Base-by-base conservation (phyloP, 2,797 vertebrate genomes). In the Microctenopoma lineatum region DNA sequence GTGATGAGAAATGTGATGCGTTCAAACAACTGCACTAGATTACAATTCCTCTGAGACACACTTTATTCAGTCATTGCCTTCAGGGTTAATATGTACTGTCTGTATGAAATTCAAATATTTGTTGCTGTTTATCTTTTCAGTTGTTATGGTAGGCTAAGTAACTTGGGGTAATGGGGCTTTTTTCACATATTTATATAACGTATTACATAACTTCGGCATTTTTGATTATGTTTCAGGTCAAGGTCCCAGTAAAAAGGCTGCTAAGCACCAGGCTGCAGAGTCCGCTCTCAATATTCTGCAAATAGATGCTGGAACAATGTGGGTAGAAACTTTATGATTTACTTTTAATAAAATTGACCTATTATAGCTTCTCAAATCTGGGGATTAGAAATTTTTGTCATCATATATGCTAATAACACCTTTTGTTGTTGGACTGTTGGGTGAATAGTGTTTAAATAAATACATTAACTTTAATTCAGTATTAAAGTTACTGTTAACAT, bases 211-310 rank as follows among this genome's bases (percentile, higher is more conserved):
- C 18, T 44, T 21, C 54, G 2, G 7, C 47, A 12, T 29, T 1
- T 32, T 5, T 70, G 10, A 38, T 5, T 73, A 46, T 71, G 26
- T 77, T 77, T 47, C 79, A 98, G 96, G 96, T 76, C 94, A 96
- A 84, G 96, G 96, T 29, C 74, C 93, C 8, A 97, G 94, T 90
- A 97, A 97, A 93, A 98, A 96, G 87, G 88, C 95, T 66, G 96
- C 96, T 7, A 97, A 96, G 81, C 96, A 98, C 6, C 93, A 93
- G 88, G 96, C 96, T 72, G 96, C 96, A 51, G 94, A 95, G 71
- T 94, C 94, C 12, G 95, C 94, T 16, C 83, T 98, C 54, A 93
- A 89, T 64, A 65, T 93, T 75, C 86, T 98, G 75, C 93, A 96
- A 71, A 87, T 91, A 77, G 93, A 93, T 32, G 46, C 82, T 56